phyloP scores from a whole-genome alignment of 92 coral and sea anemone species.

The Epizoanthus stellaris region DNA sequence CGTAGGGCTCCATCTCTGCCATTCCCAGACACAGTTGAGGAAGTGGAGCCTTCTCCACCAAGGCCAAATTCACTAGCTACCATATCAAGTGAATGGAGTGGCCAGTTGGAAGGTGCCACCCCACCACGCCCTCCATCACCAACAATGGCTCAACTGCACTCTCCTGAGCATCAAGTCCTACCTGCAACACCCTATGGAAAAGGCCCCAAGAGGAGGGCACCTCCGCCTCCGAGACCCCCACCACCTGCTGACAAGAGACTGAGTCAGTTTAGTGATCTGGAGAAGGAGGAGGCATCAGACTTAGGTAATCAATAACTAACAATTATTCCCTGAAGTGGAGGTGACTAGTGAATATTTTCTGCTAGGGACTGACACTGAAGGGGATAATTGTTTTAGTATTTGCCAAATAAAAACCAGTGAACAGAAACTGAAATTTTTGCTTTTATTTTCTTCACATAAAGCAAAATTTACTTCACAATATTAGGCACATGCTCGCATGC shows the following conservation, averaged over 20 bases:
- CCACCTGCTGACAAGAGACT: constrained; percentile 53
- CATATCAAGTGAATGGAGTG: background rate
- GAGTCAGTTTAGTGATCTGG: constrained; percentile 36
- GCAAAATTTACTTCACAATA: no score
- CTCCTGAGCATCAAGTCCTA: background rate
- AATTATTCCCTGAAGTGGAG: no score
- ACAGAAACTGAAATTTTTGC: no score
- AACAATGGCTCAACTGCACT: background rate
- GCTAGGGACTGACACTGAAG: no score
- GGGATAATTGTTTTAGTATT: no score
- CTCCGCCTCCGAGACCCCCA: constrained; percentile 79
- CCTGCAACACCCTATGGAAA: background rate
- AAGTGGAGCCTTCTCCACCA: background rate
- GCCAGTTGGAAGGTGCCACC: background rate
- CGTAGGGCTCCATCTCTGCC: constrained; percentile 12
- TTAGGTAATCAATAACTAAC: constrained; percentile 7
- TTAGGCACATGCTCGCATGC: no score
- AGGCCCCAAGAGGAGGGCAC: constrained; percentile 48
- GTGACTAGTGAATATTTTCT: no score
- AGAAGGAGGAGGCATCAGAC: background rate
- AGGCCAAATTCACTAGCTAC: background rate
- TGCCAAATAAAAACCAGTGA: no score
- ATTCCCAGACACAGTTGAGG: background rate
- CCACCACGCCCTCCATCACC: background rate
- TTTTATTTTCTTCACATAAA: no score